Evolutionary conservation across 92 coral and sea anemone genomes (phyloP), one percentile per base, ranked within the genome.

Genomic region (Virgularia gustaviana): DNA sequence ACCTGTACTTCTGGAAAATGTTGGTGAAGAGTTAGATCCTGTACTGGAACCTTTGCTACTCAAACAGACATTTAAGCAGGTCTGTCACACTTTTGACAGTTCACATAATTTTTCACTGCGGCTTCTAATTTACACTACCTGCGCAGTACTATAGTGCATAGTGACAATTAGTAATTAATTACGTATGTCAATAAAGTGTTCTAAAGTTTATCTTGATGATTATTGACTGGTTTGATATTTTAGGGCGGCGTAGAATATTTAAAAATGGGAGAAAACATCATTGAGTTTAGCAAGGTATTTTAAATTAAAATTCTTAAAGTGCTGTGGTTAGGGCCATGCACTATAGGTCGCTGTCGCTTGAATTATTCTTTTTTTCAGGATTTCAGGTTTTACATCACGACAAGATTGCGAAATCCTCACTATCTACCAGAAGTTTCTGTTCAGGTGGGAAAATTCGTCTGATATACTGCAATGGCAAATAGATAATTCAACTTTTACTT

Each of bases 371-470:
- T 41, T 28, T 31, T 31, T 10, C 59, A 91, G 96, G 98, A 92
- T 79, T 92, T 92, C 57, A 81, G 92, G 51, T 89, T 92, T 54
- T 92, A 92, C 76, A 82, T 92, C 62, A 89, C 98, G 13, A 86
- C 98, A 36, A 80, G 90, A 57, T 72, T 86, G 36, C 83, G 98
- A 25, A 92, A 92, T 70, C 98, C 98, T 2, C 98, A 92, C 74
- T 92, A 92, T 49, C 83, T 92, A 18, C 98, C 98, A 2, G 98
- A 92, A 55, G 98, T 92, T 10, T 86, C 98, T 19, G 95, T 92
- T 6, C 88, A 92, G 96, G 98, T 92, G n/a, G n/a, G n/a, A n/a
- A 82, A 65, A 73, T 49, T 5, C 23, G 3, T 5, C 23, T 49
- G 23, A 49, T 49, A 49, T 49, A 49, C 3, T 3, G 5, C 22